These are phyloP conservation scores for Sycophila sp. DNA, from an alignment of 1,140 invertebrate species.

Conservation along the genomic window DNA sequence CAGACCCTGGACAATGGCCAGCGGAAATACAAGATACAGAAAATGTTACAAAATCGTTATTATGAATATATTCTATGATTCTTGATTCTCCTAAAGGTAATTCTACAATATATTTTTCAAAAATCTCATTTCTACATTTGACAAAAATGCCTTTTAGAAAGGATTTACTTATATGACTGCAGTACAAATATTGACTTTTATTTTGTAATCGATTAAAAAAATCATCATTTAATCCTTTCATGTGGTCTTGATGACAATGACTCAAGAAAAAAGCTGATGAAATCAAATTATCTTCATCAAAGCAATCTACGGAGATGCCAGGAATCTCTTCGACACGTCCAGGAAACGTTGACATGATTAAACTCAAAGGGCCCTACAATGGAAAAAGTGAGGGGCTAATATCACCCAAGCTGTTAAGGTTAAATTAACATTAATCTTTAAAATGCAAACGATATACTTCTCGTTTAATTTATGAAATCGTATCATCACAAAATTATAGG, in stretches of 20 bases:
- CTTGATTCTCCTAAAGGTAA: slow-evolving; percentile 36
- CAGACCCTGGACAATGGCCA: slow-evolving; percentile 78
- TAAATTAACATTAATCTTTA: not conserved
- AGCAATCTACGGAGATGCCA: slow-evolving; percentile 72
- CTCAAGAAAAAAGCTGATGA: slow-evolving; percentile 73
- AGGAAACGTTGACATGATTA: slow-evolving; percentile 70
- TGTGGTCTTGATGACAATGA: slow-evolving; percentile 77
- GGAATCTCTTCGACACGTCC: slow-evolving; percentile 73
- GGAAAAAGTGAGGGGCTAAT: slow-evolving; percentile 46
- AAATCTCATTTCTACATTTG: not conserved
- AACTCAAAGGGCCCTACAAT: slow-evolving; percentile 49
- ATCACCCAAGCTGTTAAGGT: slow-evolving; percentile 33
- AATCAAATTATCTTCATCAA: slow-evolving; percentile 64
- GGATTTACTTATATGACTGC: slow-evolving; percentile 53
- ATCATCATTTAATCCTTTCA: slow-evolving; percentile 65
- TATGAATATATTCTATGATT: slow-evolving; percentile 46
- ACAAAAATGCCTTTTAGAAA: slow-evolving; percentile 45
- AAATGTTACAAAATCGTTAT: slow-evolving; percentile 52
- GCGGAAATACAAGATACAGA: slow-evolving; percentile 72
- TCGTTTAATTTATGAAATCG: not conserved
- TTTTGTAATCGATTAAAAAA: slow-evolving; percentile 48
- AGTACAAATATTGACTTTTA: slow-evolving; percentile 54
- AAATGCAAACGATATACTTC: not conserved
- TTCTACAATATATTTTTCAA: not conserved
- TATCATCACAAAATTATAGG: not conserved